Conservation (phyloP, 2,888 invertebrate genomes). For the Caenorhabditis panamensis region DNA sequence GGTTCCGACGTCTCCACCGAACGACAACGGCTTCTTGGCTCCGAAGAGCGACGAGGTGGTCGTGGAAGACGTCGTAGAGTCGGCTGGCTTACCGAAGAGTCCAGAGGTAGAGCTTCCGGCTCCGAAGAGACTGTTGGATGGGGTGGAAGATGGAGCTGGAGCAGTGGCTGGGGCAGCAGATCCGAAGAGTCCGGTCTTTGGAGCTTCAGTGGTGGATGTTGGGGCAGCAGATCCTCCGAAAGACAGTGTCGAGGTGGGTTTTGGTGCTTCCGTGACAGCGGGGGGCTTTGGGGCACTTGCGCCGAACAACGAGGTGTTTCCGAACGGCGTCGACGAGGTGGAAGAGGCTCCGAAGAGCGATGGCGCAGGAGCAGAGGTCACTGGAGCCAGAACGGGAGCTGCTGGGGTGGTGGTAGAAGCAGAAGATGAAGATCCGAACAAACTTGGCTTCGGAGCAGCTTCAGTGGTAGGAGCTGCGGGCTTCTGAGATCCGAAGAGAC, state of each 20-base stretch:
- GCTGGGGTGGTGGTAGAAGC: slow-evolving; percentile 2
- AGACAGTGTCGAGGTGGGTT: neutral
- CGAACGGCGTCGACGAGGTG: neutral
- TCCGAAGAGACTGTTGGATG: slow-evolving; percentile 2
- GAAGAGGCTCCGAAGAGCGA: slow-evolving; percentile 18
- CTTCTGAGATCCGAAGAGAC: neutral
- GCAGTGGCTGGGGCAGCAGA: neutral
- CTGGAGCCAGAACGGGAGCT: slow-evolving; percentile 7
- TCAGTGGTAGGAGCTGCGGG: neutral
- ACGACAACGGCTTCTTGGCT: neutral
- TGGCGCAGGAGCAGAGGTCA: neutral
- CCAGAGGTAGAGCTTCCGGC: neutral
- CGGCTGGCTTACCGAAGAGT: slow-evolving; percentile 2
- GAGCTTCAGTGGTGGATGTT: slow-evolving; percentile 1
- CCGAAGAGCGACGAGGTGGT: slow-evolving; percentile 1
- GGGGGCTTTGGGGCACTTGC: neutral
- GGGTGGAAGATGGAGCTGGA: slow-evolving; percentile 13
- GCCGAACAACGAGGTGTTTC: neutral
- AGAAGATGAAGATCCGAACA: neutral
- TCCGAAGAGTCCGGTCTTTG: slow-evolving; percentile 6
- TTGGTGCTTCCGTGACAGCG: slow-evolving; percentile 1
- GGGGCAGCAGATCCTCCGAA: neutral
- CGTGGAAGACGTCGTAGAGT: slow-evolving; percentile 6
- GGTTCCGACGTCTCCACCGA: slow-evolving; percentile 28
- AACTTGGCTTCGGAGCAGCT: neutral